phyloP scores from a whole-genome alignment of 2,888 invertebrate species.

The Anthophora plumipes region DNA sequence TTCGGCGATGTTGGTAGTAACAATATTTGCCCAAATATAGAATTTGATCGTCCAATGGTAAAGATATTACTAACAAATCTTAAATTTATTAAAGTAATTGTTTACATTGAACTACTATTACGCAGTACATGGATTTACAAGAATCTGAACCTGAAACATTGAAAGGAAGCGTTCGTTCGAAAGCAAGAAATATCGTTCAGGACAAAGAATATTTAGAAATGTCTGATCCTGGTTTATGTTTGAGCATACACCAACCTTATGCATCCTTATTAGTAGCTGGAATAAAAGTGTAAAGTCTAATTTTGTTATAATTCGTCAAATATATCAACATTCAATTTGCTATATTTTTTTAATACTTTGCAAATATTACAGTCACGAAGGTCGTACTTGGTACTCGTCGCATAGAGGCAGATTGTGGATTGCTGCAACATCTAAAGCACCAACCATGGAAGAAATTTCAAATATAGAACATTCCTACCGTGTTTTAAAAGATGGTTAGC shows the following conservation, averaged over 20 bases:
- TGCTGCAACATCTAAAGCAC: constrained; percentile 92
- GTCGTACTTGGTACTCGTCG: constrained; percentile 95
- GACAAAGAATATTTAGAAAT: constrained; percentile 92
- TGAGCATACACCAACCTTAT: constrained; percentile 98
- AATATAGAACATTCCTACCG: constrained; percentile 90
- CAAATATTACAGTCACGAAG: constrained; percentile 90
- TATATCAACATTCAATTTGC: background rate
- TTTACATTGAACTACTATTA: constrained; percentile 16
- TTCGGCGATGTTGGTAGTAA: constrained; percentile 38
- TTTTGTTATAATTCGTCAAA: background rate
- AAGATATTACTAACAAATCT: constrained; percentile 9
- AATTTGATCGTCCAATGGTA: constrained; percentile 77
- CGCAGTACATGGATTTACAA: constrained; percentile 72
- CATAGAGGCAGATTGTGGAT: constrained; percentile 98
- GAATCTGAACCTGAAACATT: constrained; percentile 24
- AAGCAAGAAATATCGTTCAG: constrained; percentile 86
- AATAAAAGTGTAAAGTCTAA: constrained; percentile 91
- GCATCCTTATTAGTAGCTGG: constrained; percentile 96
- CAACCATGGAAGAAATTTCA: constrained; percentile 89
- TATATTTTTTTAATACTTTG: background rate
- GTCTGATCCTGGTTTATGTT: constrained; percentile 93
- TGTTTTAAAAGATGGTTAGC: constrained; percentile 87
- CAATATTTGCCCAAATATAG: constrained; percentile 75
- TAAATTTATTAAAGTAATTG: constrained; percentile 9
- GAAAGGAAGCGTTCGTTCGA: background rate